Conservation (phyloP, 2,888 invertebrate genomes). For the Mayetiola destructor region DNA sequence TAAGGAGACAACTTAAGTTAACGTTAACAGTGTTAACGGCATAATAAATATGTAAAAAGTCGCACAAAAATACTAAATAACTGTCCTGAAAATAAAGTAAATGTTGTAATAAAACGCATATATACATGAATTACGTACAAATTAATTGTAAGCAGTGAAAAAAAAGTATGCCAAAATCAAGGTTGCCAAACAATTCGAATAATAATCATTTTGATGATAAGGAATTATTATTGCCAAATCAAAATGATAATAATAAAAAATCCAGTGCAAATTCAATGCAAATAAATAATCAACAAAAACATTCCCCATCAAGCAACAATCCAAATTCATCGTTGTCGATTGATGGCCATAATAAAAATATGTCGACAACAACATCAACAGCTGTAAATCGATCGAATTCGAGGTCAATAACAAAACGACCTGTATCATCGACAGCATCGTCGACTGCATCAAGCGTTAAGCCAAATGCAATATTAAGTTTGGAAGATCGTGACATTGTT, state of each 20-base stretch:
- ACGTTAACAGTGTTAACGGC: no score
- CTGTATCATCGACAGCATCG: neutral
- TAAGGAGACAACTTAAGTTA: no score
- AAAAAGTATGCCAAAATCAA: slow-evolving; percentile 2
- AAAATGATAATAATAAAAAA: slow-evolving; percentile 2
- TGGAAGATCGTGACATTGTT: slow-evolving; percentile 28
- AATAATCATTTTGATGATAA: slow-evolving; percentile 11
- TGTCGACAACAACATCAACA: neutral
- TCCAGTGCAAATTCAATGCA: neutral
- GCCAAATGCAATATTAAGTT: slow-evolving; percentile 22
- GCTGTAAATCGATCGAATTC: neutral
- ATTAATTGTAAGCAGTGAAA: neutral
- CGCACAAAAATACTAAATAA: no score
- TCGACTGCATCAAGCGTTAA: neutral
- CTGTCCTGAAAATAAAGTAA: no score
- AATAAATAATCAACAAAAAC: neutral
- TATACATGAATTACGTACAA: no score
- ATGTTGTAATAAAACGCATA: no score
- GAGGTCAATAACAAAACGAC: slow-evolving; percentile 3
- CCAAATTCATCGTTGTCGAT: neutral
- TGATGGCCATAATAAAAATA: no score
- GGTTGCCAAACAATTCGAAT: slow-evolving; percentile 4
- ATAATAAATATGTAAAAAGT: no score
- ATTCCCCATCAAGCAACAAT: neutral
- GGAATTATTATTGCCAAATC: slow-evolving; percentile 1